Base-by-base conservation (phyloP, 2,888 invertebrate genomes). In the Tetramorium bicarinatum region DNA sequence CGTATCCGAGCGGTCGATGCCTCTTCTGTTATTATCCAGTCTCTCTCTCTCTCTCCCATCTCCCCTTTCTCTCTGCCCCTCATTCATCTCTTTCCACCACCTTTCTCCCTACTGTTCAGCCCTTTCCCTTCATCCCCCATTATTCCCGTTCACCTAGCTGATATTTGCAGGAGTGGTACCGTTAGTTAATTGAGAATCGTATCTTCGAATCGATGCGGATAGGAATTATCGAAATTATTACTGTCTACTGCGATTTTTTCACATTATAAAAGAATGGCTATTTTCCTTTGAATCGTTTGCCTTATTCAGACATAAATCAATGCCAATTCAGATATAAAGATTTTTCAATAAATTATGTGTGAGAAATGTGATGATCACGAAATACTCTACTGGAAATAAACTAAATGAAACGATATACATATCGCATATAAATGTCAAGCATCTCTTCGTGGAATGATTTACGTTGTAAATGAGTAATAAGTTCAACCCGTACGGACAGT, bases 1-100 rank as follows among this genome's bases (percentile, higher is more conserved):
- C 89, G 88, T 89, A 86, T 85, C 83, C 87, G 85, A 85, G 86
- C 89, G 91, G 91, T 91, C 91, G 91, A 91, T 91, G 89, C 87
- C 87, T 90, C 89, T 87, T 86, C 74, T 85, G 88, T 91, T 90
- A 87, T 91, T 90, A 84, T 87, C 83, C 86, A 66, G 67, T 83
- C 75, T 79, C 74, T 76, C 74, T 41, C 11, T 76, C n/a, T n/a
- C 79, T 54, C 52, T 61, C 29, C 29, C 76, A 79, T 61, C 61
- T 59, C 67, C 74, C 41, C 74, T 81, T 25, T 64, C 61, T 72
- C 77, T 81, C 76, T 44, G 41, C 62, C 49, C 38, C 59, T 75
- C 54, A 38, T 54, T 69, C 56, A 67, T 64, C 72, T 56, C 75
- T 69, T 62, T 76, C 66, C 76, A 25, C n/a, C 38, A 47, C 71